Conservation (phyloP, 2,113 vertebrate genomes). For the Panurus biarmicus region DNA sequence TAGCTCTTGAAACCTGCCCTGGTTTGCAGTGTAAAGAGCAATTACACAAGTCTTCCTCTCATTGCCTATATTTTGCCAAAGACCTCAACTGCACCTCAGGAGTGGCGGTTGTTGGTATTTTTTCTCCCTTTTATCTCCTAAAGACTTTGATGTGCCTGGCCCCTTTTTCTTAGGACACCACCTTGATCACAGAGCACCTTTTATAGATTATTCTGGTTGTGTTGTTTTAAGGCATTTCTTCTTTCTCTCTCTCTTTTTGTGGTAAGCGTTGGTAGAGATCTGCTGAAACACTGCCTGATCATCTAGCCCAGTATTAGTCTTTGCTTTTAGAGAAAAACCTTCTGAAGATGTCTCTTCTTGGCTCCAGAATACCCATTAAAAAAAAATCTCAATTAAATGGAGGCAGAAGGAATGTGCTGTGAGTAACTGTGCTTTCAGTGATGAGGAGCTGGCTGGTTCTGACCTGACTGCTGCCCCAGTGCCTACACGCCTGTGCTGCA, state of each 20-base stretch:
- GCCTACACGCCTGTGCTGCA: background rate
- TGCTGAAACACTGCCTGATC: background rate
- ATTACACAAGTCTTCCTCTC: background rate
- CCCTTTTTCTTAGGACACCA: background rate
- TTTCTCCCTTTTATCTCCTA: background rate
- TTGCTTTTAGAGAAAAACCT: background rate
- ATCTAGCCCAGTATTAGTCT: background rate
- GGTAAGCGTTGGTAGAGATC: background rate
- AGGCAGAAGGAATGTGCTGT: background rate
- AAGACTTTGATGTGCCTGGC: background rate
- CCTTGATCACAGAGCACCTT: background rate
- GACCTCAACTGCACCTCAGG: background rate
- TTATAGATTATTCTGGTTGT: background rate
- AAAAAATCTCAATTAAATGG: background rate
- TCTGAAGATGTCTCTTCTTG: background rate
- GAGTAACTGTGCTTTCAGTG: background rate
- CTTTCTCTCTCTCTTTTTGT: background rate
- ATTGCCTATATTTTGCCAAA: background rate
- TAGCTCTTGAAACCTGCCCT: background rate
- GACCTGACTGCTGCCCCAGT: background rate
- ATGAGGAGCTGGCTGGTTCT: background rate
- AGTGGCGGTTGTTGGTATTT: background rate
- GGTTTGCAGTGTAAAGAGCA: background rate
- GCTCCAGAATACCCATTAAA: background rate
- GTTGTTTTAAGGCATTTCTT: background rate